Percentiles rank a stretch among this genome's conserved stretches.
These are phyloP conservation scores for Meiosimyza decipiens DNA, from an alignment of 2,888 invertebrate species.

Conservation along the genomic window DNA sequence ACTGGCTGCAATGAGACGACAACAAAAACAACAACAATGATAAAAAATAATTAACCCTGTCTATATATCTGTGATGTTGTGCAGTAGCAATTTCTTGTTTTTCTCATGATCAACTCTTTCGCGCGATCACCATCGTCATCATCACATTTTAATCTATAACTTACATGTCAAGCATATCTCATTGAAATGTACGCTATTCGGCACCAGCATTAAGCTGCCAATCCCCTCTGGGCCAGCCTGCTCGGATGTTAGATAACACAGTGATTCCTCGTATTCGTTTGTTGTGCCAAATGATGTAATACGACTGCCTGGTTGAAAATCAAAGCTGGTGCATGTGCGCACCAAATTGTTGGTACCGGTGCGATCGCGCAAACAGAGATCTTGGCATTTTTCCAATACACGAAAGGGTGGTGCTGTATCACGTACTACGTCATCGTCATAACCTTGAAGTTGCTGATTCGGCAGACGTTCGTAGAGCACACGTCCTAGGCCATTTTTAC, in stretches of 20 bases:
- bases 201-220: conserved; percentile 87
- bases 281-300: conserved; percentile 84
- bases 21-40: conserved; percentile 5
- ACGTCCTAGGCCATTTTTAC: conserved; percentile 89
- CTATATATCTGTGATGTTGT: background rate
- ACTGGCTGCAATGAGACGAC: conserved; percentile 71
- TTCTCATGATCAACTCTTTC: background rate
- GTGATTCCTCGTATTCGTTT: conserved; percentile 88
- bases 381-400: conserved; percentile 89
- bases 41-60: conserved; percentile 19
- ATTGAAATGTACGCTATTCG: conserved; percentile 89
- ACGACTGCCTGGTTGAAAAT: conserved; percentile 89
- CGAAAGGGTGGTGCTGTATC: conserved; percentile 88
- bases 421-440: conserved; percentile 88
- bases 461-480: conserved; percentile 90
- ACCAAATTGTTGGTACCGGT: conserved; percentile 82
- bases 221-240: conserved; percentile 90
- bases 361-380: conserved; percentile 84
- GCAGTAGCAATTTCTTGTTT: background rate
- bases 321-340: conserved; percentile 87
- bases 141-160: conserved; percentile 58
- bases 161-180: conserved; percentile 90
- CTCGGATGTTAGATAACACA: conserved; percentile 86
- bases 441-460: conserved; percentile 89
- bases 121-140: background rate